Evolutionary conservation across 2,888 invertebrate genomes (phyloP).

Genomic region (Drosophila tanythrix): DNA sequence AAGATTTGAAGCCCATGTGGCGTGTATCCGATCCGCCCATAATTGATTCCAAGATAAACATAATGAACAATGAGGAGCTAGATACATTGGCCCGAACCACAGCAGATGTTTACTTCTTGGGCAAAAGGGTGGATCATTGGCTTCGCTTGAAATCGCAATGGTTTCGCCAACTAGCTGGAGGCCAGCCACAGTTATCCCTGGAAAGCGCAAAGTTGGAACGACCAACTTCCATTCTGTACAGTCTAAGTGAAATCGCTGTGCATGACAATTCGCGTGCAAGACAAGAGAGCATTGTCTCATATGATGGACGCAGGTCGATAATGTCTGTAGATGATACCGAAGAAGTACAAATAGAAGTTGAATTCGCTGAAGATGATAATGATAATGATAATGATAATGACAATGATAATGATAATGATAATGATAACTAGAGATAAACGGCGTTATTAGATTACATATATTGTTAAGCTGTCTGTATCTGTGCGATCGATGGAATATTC

Average conservation of each 20-base stretch:
- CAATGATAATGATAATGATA: not conserved
- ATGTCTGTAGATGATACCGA: not conserved
- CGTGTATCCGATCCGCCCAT: constrained; percentile 15
- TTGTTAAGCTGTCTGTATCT: not conserved
- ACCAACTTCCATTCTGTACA: not conserved
- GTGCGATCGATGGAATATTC: not conserved
- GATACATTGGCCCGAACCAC: constrained; percentile 27
- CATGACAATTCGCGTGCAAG: too few relatives aligned
- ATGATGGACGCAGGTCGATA: not conserved
- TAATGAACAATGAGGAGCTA: constrained; percentile 23
- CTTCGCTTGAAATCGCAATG: constrained; percentile 34
- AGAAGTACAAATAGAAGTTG: not conserved
- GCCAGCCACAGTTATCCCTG: constrained; percentile 10
- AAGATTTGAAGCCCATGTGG: constrained; percentile 11
- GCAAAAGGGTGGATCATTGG: constrained; percentile 30
- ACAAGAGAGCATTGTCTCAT: not conserved
- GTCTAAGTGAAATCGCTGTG: not conserved
- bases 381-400: not conserved
- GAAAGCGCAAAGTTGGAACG: not conserved
- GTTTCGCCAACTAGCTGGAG: constrained; percentile 38
- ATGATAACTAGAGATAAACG: not conserved
- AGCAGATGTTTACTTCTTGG: constrained; percentile 36
- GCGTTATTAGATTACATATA: not conserved
- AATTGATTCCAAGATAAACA: constrained; percentile 1
- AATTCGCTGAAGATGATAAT: not conserved